These are phyloP conservation scores for Ambastaia sidthimunki DNA, from an alignment of 2,797 vertebrate genomes.

Conservation along the genomic window DNA sequence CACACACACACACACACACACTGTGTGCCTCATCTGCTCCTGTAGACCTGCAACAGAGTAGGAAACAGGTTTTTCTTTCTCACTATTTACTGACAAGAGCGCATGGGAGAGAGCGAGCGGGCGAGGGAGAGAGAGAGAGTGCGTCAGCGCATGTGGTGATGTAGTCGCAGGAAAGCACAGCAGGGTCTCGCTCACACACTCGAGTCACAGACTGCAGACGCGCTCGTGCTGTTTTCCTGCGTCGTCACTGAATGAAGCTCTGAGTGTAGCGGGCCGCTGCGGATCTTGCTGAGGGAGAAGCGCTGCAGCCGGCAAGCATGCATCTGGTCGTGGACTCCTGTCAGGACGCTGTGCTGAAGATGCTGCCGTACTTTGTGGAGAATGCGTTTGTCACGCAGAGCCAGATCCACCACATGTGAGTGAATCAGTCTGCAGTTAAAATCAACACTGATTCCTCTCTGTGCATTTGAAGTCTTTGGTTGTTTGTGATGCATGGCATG, in stretches of 20 bases:
- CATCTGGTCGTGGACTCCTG: conserved; percentile 75
- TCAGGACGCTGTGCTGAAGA: conserved; percentile 76
- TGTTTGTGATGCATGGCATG: conserved; percentile 3
- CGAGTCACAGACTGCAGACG: conserved; percentile 16
- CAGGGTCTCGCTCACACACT: conserved; percentile 58
- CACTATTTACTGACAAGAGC: not conserved
- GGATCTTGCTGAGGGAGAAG: conserved; percentile 34
- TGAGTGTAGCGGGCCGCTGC: conserved; percentile 59
- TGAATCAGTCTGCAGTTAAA: conserved; percentile 42
- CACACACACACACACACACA: no score
- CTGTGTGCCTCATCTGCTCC: conserved; percentile 10
- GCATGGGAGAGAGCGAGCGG: conserved; percentile 18
- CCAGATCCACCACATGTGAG: conserved; percentile 83
- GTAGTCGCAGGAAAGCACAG: conserved; percentile 29
- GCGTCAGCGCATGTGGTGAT: conserved; percentile 17
- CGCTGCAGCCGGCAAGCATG: conserved; percentile 65
- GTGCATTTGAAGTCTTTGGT: not conserved
- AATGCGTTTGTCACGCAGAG: conserved; percentile 79
- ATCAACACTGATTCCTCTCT: not conserved
- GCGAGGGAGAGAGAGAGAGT: conserved; percentile 5
- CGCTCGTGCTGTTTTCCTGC: conserved; percentile 15
- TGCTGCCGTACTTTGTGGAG: conserved; percentile 81
- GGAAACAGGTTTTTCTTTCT: conserved; percentile 50
- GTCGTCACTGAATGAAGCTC: conserved; percentile 40
- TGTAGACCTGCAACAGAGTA: conserved; percentile 26